These are phyloP conservation scores for Globodera ellingtonae DNA, from an alignment of 1,140 invertebrate species.

Conservation along the genomic window DNA sequence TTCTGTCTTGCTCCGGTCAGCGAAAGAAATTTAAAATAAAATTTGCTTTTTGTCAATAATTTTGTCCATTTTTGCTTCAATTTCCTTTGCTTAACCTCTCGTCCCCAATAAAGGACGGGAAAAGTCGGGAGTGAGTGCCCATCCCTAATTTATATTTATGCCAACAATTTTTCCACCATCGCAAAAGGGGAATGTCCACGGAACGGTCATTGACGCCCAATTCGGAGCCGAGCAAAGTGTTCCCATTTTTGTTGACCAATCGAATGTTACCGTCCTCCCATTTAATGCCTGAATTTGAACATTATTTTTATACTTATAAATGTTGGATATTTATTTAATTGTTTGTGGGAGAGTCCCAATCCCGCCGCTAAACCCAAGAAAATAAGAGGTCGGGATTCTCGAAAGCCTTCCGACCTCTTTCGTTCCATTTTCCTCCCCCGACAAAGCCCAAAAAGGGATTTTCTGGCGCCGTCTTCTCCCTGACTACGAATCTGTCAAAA, in stretches of 20 bases:
- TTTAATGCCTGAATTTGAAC: slow-evolving; percentile 41
- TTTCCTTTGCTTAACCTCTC: no score
- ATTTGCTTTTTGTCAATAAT: neutral
- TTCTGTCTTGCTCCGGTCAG: neutral
- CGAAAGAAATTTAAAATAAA: neutral
- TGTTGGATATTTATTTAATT: no score
- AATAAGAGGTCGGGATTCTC: no score
- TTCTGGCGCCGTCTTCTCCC: slow-evolving; percentile 39
- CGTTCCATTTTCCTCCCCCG: slow-evolving; percentile 47
- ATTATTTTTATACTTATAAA: neutral
- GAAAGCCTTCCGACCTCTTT: slow-evolving; percentile 25
- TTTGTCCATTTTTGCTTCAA: no score
- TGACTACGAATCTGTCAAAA: slow-evolving; percentile 50
- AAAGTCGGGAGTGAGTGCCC: no score
- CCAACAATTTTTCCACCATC: slow-evolving; percentile 2
- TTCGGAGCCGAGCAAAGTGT: slow-evolving; percentile 49
- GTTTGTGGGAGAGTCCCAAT: neutral
- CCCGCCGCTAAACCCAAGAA: no score
- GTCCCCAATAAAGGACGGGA: no score
- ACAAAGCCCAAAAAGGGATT: slow-evolving; percentile 35
- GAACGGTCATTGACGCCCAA: slow-evolving; percentile 50
- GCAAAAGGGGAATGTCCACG: slow-evolving; percentile 46
- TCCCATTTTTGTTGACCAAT: slow-evolving; percentile 51
- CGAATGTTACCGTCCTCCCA: slow-evolving; percentile 54
- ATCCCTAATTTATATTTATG: no score